Conservation (phyloP, 2,888 invertebrate genomes). For the Rhorus exstirpatorius region DNA sequence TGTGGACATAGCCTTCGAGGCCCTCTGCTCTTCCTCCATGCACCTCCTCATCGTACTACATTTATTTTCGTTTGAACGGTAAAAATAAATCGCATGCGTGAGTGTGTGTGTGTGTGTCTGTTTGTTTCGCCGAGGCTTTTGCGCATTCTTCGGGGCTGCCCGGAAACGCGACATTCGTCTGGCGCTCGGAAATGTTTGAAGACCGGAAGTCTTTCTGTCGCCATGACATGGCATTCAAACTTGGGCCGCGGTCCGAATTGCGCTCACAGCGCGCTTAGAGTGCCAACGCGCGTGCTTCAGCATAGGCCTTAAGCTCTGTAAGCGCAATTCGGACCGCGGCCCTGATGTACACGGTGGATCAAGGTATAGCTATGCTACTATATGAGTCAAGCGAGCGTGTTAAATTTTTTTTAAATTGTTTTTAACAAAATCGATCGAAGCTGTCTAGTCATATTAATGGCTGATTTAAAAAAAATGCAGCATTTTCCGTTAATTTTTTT, state of each 20-base stretch:
- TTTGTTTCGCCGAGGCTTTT: slow-evolving; percentile 67
- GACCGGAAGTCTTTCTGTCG: slow-evolving; percentile 62
- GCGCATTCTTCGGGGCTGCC: slow-evolving; percentile 70
- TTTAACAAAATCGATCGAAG: not conserved
- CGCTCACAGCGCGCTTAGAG: too few relatives aligned
- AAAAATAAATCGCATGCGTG: slow-evolving; percentile 75
- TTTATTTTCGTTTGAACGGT: slow-evolving; percentile 77
- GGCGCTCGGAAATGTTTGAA: slow-evolving; percentile 49
- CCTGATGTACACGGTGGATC: too few relatives aligned
- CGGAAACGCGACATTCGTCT: slow-evolving; percentile 35
- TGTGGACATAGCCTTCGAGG: slow-evolving; percentile 50
- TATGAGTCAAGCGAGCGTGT: not conserved
- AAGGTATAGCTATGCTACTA: too few relatives aligned
- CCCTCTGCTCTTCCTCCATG: slow-evolving; percentile 3
- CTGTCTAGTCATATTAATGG: too few relatives aligned
- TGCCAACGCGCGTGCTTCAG: too few relatives aligned
- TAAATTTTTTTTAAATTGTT: too few relatives aligned
- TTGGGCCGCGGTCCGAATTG: too few relatives aligned
- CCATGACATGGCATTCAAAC: slow-evolving; percentile 55
- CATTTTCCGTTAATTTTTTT: too few relatives aligned
- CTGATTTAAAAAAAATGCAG: too few relatives aligned
- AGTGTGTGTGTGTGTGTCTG: not conserved
- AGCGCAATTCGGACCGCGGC: too few relatives aligned
- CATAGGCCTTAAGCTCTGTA: too few relatives aligned
- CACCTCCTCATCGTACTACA: slow-evolving; percentile 46